These are phyloP conservation scores for Chionis minor DNA, from an alignment of 2,113 vertebrate species.

Conservation along the genomic window DNA sequence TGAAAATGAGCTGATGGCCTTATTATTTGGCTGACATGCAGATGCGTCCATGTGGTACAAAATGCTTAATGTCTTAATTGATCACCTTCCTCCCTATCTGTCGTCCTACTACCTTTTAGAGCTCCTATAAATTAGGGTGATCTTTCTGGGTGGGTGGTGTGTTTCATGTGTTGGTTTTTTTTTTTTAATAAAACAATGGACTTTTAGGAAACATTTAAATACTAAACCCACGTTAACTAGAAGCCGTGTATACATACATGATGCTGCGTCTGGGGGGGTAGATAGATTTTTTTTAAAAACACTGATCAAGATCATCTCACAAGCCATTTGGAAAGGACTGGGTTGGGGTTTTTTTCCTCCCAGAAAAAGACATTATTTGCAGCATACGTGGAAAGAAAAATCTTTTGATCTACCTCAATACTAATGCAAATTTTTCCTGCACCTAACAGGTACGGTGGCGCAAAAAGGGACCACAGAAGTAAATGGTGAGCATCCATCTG, in stretches of 20 bases:
- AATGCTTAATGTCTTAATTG: constrained; percentile 99
- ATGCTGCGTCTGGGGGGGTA: background rate
- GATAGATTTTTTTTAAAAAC: background rate
- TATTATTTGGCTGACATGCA: constrained; percentile 91
- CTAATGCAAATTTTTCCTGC: constrained; percentile 38
- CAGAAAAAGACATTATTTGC: background rate
- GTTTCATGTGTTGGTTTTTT: background rate
- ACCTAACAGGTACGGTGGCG: background rate
- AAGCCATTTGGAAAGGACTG: background rate
- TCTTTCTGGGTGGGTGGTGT: background rate
- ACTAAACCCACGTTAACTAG: background rate
- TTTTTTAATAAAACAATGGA: background rate
- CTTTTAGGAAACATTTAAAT: background rate
- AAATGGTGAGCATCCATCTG: constrained; percentile 16
- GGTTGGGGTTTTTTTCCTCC: background rate
- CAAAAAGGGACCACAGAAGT: constrained; percentile 6
- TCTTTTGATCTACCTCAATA: constrained; percentile 43
- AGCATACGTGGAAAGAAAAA: background rate
- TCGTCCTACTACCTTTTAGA: constrained; percentile 58
- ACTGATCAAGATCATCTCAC: background rate
- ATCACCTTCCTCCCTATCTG: constrained; percentile 86
- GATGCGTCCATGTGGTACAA: constrained; percentile 89
- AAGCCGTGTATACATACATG: background rate
- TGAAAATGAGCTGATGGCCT: constrained; percentile 99
- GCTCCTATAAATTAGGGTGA: background rate